Evolutionary conservation across 2,797 vertebrate genomes (phyloP).

Genomic region (Carcharodon carcharias): DNA sequence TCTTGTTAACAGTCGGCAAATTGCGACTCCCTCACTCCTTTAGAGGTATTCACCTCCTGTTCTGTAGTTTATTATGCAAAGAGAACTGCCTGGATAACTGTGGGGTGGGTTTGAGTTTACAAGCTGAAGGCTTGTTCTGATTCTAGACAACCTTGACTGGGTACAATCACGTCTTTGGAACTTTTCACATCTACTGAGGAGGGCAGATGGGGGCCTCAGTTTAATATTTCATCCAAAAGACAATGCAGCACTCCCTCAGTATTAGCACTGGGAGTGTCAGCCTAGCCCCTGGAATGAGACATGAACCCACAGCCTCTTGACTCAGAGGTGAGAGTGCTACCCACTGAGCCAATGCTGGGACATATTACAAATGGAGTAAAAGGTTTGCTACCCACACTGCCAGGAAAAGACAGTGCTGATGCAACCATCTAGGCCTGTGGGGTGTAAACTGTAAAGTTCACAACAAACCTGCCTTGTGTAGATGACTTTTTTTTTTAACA

Average conservation of each 20-base stretch:
- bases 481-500: background rate
- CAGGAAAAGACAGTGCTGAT: background rate
- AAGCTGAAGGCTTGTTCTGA: no score
- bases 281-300: background rate
- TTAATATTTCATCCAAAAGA: background rate
- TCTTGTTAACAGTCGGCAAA: background rate
- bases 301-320: background rate
- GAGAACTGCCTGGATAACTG: background rate
- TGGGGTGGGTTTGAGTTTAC: no score
- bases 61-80: background rate
- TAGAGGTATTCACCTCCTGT: background rate
- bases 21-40: background rate
- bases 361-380: background rate
- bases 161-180: background rate
- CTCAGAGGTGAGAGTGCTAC: background rate
- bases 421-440: background rate
- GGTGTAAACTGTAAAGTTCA: background rate
- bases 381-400: background rate
- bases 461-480: background rate
- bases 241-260: background rate
- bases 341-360: background rate
- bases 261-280: background rate
- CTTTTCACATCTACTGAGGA: background rate
- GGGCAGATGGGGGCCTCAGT: background rate
- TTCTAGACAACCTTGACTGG: background rate